Percentiles rank a stretch among this genome's conserved stretches.
Conservation (phyloP, 23 tunicate genomes). For the Trididemnum clinides region DNA sequence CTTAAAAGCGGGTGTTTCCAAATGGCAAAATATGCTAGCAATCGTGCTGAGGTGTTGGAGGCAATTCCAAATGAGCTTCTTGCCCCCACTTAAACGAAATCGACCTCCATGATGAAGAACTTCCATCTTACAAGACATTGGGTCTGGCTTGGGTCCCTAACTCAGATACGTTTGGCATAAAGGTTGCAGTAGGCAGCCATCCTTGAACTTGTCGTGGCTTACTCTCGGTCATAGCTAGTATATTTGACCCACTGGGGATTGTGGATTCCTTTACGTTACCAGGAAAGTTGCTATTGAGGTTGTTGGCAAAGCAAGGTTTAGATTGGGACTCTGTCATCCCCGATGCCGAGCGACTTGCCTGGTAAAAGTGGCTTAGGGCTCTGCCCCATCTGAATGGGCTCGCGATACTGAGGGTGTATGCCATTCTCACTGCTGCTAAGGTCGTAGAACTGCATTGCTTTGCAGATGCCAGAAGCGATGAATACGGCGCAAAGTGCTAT, state of each 20-base stretch:
- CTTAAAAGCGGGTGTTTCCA: not conserved
- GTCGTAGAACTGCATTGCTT: slow-evolving; percentile 20
- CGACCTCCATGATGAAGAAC: not conserved
- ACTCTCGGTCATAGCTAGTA: not conserved
- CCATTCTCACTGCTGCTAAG: not conserved
- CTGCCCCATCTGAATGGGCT: slow-evolving; percentile 6
- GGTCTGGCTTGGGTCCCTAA: slow-evolving; percentile 9
- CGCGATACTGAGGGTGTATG: not conserved
- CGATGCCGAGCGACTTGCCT: not conserved
- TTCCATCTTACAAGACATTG: not conserved
- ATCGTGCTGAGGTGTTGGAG: not conserved
- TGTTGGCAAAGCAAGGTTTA: not conserved
- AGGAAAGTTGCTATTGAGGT: slow-evolving; percentile 1
- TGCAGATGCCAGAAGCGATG: slow-evolving; percentile 15
- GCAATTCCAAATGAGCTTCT: not conserved
- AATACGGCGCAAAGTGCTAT: slow-evolving; percentile 30
- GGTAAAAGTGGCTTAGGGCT: slow-evolving; percentile 18
- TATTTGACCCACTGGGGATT: slow-evolving; percentile 31
- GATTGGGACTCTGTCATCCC: slow-evolving; percentile 19
- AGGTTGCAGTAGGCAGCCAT: not conserved
- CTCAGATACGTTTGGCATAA: slow-evolving; percentile 2
- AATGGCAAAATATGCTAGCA: slow-evolving; percentile 2
- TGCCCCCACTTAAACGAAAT: not conserved
- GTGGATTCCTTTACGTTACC: slow-evolving; percentile 9
- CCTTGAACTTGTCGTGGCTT: slow-evolving; percentile 31